Evolutionary conservation across 2,113 vertebrate species (phyloP).

Genomic region (cattle (Bos taurus)): ARS-UCD2.0 NC_037348.1:10485001-10485500

Average conservation of each 20-base stretch:
- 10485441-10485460: slow-evolving; percentile 64
- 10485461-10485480: slow-evolving; percentile 65
- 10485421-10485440: slow-evolving; percentile 83
- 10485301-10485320: slow-evolving; percentile 92
- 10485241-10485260: slow-evolving; percentile 87
- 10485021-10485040: neutral
- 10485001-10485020: neutral
- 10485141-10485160: slow-evolving; percentile 46
- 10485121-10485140: slow-evolving; percentile 34
- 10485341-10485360: slow-evolving; percentile 96
- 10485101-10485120: slow-evolving; percentile 39
- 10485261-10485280: slow-evolving; percentile 90
- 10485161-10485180: slow-evolving; percentile 55
- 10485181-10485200: slow-evolving; percentile 60
- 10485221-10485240: slow-evolving; percentile 78
- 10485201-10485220: slow-evolving; percentile 63
- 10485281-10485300: slow-evolving; percentile 89
- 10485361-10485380: slow-evolving; percentile 99
- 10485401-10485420: slow-evolving; percentile 85
- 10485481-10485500: slow-evolving; percentile 42
- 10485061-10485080: slow-evolving; percentile 21
- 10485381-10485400: slow-evolving; percentile 93
- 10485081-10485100: slow-evolving; percentile 31
- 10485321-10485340: slow-evolving; percentile 95
- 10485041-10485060: neutral